Conservation (phyloP, 2,113 vertebrate genomes). For the Chinchilla lanigera region DNA sequence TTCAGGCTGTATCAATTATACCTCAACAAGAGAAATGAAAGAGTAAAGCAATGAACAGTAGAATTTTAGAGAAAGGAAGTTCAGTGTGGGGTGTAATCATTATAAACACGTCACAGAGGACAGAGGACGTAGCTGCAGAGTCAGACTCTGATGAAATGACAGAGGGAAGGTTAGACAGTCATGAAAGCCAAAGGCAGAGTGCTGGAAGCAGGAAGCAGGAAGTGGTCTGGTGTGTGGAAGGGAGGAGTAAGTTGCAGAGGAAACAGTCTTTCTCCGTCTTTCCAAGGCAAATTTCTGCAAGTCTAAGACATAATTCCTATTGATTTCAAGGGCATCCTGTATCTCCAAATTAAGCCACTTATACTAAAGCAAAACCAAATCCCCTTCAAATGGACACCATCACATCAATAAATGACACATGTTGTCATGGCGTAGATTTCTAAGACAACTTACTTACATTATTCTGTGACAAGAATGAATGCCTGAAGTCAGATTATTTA, state of each 20-base stretch:
- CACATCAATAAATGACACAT: background rate
- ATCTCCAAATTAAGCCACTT: background rate
- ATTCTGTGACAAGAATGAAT: background rate
- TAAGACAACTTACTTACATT: slow-evolving; percentile 6
- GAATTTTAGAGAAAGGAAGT: background rate
- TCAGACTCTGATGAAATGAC: background rate
- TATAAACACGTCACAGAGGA: background rate
- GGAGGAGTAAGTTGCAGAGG: background rate
- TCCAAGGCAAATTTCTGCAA: slow-evolving; percentile 1
- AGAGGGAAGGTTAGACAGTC: background rate
- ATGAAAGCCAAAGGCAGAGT: background rate
- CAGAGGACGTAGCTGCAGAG: background rate
- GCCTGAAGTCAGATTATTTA: slow-evolving; percentile 15
- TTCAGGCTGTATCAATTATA: background rate
- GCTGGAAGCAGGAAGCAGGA: background rate
- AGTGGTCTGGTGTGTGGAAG: background rate
- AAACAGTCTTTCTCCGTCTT: background rate
- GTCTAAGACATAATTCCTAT: background rate
- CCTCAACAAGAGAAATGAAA: slow-evolving; percentile 14
- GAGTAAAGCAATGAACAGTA: background rate
- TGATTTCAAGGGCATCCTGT: slow-evolving; percentile 40
- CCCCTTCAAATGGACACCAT: background rate
- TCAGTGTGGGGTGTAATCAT: background rate
- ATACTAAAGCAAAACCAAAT: slow-evolving; percentile 7
- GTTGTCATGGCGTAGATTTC: background rate